phyloP scores from a whole-genome alignment of 2,113 vertebrate genomes.

The Polyodon spathula region DNA sequence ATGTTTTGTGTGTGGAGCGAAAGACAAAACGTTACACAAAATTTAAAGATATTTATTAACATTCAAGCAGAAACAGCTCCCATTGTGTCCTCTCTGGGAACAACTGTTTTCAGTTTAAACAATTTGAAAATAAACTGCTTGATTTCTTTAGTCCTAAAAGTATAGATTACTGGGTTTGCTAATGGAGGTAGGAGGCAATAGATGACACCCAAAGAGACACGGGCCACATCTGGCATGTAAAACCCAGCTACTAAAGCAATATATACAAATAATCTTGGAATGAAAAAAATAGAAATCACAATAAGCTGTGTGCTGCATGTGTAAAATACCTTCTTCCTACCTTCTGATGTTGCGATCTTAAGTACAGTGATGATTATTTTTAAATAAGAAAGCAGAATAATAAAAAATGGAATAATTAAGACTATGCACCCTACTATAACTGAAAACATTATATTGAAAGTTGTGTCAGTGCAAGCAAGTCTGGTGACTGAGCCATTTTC shows the following conservation, averaged over 20 bases:
- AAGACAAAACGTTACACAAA: too few species aligned
- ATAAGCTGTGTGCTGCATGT: conserved; percentile 1
- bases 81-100: too few species aligned
- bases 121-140: not conserved
- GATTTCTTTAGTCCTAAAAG: conserved; percentile 1
- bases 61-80: too few species aligned
- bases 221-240: not conserved
- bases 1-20: too few species aligned
- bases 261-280: conserved; percentile 4
- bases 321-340: not conserved
- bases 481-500: too few species aligned
- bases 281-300: conserved; percentile 3
- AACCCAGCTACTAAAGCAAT: not conserved
- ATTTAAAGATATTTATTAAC: too few species aligned
- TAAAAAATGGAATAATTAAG: not conserved
- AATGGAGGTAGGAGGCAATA: not conserved
- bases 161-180: conserved; percentile 1
- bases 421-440: not conserved
- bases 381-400: not conserved
- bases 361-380: not conserved
- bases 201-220: not conserved
- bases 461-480: too few species aligned
- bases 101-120: not conserved
- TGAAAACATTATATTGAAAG: not conserved
- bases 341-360: not conserved